Evolutionary conservation across 1,140 invertebrate genomes (phyloP).

Genomic region (Acromyrmex echinatior): DNA sequence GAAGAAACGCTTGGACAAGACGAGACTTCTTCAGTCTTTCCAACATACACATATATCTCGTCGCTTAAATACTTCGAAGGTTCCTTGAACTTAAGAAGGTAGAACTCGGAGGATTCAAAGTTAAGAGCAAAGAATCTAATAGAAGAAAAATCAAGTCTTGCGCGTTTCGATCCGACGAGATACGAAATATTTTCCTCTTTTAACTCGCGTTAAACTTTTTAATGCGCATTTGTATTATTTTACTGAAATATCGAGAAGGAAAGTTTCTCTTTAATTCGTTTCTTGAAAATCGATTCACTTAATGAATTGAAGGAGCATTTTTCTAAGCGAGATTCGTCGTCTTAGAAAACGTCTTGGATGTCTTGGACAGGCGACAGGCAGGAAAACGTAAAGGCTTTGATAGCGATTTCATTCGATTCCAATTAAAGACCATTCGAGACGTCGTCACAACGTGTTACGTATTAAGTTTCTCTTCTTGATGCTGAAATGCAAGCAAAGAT

Average conservation of each 20-base stretch:
- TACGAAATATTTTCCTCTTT: constrained; percentile 23
- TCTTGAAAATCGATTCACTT: constrained; percentile 66
- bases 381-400: constrained; percentile 37
- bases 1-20: constrained; percentile 50
- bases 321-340: constrained; percentile 57
- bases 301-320: constrained; percentile 28
- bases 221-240: constrained; percentile 28
- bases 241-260: constrained; percentile 11
- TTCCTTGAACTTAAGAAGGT: not conserved
- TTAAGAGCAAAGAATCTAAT: constrained; percentile 28
- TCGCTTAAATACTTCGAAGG: constrained; percentile 13
- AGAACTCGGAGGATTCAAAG: constrained; percentile 18
- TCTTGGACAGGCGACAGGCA: constrained; percentile 10
- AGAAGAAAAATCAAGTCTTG: constrained; percentile 24
- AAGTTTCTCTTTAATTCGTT: not conserved
- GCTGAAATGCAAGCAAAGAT: not conserved
- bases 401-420: constrained; percentile 62
- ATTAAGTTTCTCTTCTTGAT: not conserved
- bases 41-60: not conserved
- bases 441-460: constrained; percentile 12
- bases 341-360: not conserved
- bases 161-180: not conserved
- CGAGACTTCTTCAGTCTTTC: constrained; percentile 23
- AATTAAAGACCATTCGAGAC: constrained; percentile 63
- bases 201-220: constrained; percentile 16